These are phyloP conservation scores for Anorthoa munda DNA, from an alignment of 2,888 invertebrate genomes.

Conservation along the genomic window DNA sequence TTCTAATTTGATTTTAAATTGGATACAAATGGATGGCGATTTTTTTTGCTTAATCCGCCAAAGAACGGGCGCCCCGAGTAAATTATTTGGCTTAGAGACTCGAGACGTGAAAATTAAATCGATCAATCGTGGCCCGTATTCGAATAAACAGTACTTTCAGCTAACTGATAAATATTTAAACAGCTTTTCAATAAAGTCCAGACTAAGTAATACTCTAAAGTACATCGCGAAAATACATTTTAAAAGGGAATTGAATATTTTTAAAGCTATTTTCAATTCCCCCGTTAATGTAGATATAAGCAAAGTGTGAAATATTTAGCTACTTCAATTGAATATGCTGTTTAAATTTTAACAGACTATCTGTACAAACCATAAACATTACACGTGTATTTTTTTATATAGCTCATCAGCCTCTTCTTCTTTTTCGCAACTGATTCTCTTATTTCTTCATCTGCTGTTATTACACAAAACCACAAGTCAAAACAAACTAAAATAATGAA, in stretches of 20 bases:
- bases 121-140: slow-evolving; percentile 74
- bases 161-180: slow-evolving; percentile 63
- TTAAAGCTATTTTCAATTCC: slow-evolving; percentile 4
- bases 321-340: neutral
- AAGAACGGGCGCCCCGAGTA: slow-evolving; percentile 73
- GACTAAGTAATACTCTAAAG: slow-evolving; percentile 54
- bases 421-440: no score
- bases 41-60: slow-evolving; percentile 79
- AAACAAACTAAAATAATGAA: neutral
- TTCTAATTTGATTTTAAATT: slow-evolving; percentile 90
- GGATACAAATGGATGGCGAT: slow-evolving; percentile 87
- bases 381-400: no score
- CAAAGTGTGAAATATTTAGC: neutral
- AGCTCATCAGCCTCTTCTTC: no score
- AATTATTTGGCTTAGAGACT: slow-evolving; percentile 81
- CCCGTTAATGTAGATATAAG: neutral
- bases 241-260: slow-evolving; percentile 24
- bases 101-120: slow-evolving; percentile 79
- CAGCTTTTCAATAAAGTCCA: slow-evolving; percentile 56
- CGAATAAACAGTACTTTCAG: slow-evolving; percentile 59
- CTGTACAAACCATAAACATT: no score
- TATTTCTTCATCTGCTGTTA: no score
- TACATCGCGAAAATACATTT: slow-evolving; percentile 32
- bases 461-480: neutral
- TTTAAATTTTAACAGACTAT: neutral